Conservation (phyloP, 2,113 vertebrate genomes). For the Campylorhamphus procurvoides region DNA sequence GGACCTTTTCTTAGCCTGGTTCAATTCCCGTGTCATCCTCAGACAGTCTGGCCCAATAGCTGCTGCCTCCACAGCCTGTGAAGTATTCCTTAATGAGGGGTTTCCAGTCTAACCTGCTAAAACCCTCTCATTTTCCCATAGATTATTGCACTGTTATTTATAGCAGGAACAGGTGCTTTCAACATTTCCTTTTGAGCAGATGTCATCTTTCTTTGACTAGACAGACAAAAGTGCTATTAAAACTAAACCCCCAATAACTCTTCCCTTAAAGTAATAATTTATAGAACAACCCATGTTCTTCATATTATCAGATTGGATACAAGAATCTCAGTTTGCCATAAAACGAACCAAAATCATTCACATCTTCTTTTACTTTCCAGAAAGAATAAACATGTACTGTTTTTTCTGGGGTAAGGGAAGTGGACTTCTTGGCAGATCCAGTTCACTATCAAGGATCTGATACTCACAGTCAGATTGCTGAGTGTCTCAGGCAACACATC, state of each 20-base stretch:
- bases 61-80: not conserved
- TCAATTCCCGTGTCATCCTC: not conserved
- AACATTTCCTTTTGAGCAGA: not conserved
- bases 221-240: not conserved
- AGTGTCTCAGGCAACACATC: not conserved
- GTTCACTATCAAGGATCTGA: not conserved
- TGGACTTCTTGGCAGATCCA: not conserved
- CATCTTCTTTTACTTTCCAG: not conserved
- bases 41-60: not conserved
- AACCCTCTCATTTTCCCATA: accelerated
- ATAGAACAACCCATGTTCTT: not conserved
- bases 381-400: not conserved
- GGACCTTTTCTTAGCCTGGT: not conserved
- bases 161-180: not conserved
- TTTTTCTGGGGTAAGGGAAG: not conserved
- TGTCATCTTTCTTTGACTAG: not conserved
- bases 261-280: not conserved
- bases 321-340: not conserved
- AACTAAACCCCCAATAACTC: not conserved
- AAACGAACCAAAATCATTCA: not conserved
- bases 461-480: not conserved
- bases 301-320: not conserved
- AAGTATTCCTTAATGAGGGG: not conserved
- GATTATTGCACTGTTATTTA: not conserved
- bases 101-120: not conserved